Evolutionary conservation across 2,797 vertebrate species (phyloP).

Genomic region (Chaetodon trifasciatus): DNA sequence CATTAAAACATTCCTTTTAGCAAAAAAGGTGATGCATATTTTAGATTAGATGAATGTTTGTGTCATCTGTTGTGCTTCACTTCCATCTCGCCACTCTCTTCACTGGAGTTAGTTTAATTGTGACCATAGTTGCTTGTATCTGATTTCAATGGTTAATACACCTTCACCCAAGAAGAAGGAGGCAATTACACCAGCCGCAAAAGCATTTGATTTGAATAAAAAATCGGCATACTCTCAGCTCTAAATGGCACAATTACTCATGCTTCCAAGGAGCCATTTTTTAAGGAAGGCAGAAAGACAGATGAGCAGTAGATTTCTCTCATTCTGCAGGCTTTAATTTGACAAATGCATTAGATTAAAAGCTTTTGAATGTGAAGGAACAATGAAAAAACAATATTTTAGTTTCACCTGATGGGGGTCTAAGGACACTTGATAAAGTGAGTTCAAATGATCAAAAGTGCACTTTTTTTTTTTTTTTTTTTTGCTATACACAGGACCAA

Average conservation of each 20-base stretch:
- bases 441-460: neutral
- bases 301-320: neutral
- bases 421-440: neutral
- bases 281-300: neutral
- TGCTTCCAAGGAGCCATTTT: neutral
- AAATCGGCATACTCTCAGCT: neutral
- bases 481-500: neutral
- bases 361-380: neutral
- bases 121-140: neutral
- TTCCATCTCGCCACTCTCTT: neutral
- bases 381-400: neutral
- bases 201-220: neutral
- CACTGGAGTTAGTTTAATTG: neutral
- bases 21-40: conserved; percentile 20
- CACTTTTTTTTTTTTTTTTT: neutral
- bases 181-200: neutral
- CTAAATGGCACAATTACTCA: neutral
- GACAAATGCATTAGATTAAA: neutral
- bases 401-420: neutral
- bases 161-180: neutral
- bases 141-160: neutral
- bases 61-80: neutral
- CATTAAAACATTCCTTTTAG: conserved; percentile 52
- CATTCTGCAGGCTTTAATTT: neutral
- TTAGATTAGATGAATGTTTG: conserved; percentile 8